Evolutionary conservation across 2,113 vertebrate species (phyloP), one percentile per base, ranked within the genome.

Genomic region (Nycticryphes semicollaris): DNA sequence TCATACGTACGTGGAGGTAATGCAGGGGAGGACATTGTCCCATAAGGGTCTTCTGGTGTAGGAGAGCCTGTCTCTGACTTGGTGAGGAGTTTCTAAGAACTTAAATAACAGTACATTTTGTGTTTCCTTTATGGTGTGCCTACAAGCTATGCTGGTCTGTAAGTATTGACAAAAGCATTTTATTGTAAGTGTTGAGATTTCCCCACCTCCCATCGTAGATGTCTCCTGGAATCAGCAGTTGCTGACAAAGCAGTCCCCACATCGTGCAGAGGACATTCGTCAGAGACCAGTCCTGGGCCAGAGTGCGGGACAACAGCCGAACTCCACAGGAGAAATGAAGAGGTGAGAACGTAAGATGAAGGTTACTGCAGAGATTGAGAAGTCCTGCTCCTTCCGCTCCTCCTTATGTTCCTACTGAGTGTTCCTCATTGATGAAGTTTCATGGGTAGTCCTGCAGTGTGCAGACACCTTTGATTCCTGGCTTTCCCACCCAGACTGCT

Each of bases 231-330:
- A 73, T 75, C 98, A 97, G 57, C 98, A 98, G 85, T 12, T 95
- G 25, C 90, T 98, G 63, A 98, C 94, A 80, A 98, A 97, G 88
- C 94, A 94, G 53, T 96, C 93, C 14, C 83, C 60, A 0, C 93
- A 78, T 64, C 12, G 15, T 1, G 0, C 84, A 25, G 97, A 97
- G 53, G 98, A 98, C 22, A 4, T 94, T 90, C 97, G 96, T 96
- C 99, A 98, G 67, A 98, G 98, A 97, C 98, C 98, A 0, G 85
- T 98, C 25, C 98, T 97, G 68, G 98, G 98, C 75, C 90, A 97
- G 91, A 97, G n/a, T 88, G 95, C 81, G 12, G 97, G 97, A 80
- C 96, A 97, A 51, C 98, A 98, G 41, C 83, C 53, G 8, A 94
- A 92, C 79, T 96, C 98, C 4, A 24, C 98, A 4, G 98, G 98